Base-by-base conservation (phyloP, 2,888 invertebrate species). In the Temnothorax unifasciatus region DNA sequence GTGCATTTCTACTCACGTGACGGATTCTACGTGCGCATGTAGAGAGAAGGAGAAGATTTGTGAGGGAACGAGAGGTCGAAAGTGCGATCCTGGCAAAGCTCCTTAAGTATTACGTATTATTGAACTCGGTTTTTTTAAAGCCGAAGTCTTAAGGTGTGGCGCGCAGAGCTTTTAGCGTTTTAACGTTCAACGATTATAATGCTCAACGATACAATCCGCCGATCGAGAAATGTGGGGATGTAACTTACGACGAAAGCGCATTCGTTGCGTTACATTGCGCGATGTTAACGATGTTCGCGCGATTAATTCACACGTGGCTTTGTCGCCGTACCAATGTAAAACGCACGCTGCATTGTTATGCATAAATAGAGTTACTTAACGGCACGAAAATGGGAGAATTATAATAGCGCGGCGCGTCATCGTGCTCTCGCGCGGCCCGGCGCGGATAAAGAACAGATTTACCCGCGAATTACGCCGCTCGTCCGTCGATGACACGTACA, bases 31-130 rank as follows among this genome's bases (percentile, higher is more conserved):
- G 47, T n/a, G 76, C 29, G 3, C 5, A 75, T 5, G n/a, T 44
- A n/a, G 47, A 50, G 34, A 25, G 1, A 76, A 13, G 18, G 2
- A 25, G n/a, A 25, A 69, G 69, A 34, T n/a, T 52, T 29, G 69
- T 18, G 41, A 73, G 9, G 6, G 57, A 29, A 18, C 38, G 66
- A 52, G 75, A 21, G 21, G 63, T 83, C 77, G 87, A 87, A 84
- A 47, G 29, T 88, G 81, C 68, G 81, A 57, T 88, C 84, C 84
- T 83, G 83, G 86, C 81, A 83, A 71, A 71, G 75, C 47, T 87
- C 64, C 66, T 71, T 29, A 59, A 34, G n/a, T 41, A 76, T 87
- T 88, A 79, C 59, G 15, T 82, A 86, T 83, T 84, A 25, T 13
- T 29, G 21, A 61, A 52, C 44, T 74, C 38, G n/a, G 61, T 13